Evolutionary conservation across 35 echinoderm and acorn worm species (phyloP), one percentile per base, ranked within the genome.

Genomic region (Eucidaris tribuloides): DNA sequence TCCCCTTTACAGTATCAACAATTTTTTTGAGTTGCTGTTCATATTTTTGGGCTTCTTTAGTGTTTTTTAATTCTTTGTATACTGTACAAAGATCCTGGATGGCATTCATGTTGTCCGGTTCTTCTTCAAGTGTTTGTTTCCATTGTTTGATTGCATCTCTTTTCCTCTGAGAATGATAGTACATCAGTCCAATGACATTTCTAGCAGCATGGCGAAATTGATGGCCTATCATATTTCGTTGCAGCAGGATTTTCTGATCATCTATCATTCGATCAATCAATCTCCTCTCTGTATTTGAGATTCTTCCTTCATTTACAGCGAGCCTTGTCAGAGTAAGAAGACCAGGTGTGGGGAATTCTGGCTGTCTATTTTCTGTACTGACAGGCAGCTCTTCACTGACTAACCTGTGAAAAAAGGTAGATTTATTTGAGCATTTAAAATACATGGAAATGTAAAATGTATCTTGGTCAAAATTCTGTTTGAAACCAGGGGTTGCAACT

Each of bases 81-180:
- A 40, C 66, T 15, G 37, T 11, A 40, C 33, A 11, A 25, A 74
- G 28, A 35, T 74, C 66, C 66, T 74, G 0, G 7, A 74, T 15
- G 14, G 66, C 66, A 74, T 74, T 74, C 0, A 74, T 32, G 43
- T 74, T 74, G 34, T 5, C 7, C 37, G 34, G 34, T 11, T 74
- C 66, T 20, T 20, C 17, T 43, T 5, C 39, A 25, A 74, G 9
- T 43, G 66, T 74, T 35, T 74, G 33, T 43, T 74, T 1, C 66
- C 66, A 74, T 14, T 19, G 9, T 22, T 74, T 74, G 20, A 74
- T 74, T 2, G 66, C 66, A 32, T 74, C 40, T 25, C 20, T 43
- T 25, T 74, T 74, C 66, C 43, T 74, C 33, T 43, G 2, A 22
- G 66, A 74, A 35, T 74, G 66, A 40, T 74, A 74, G 37, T 40